phyloP scores from a whole-genome alignment of 2,888 invertebrate genomes.

The Drosophila meridionalis region DNA sequence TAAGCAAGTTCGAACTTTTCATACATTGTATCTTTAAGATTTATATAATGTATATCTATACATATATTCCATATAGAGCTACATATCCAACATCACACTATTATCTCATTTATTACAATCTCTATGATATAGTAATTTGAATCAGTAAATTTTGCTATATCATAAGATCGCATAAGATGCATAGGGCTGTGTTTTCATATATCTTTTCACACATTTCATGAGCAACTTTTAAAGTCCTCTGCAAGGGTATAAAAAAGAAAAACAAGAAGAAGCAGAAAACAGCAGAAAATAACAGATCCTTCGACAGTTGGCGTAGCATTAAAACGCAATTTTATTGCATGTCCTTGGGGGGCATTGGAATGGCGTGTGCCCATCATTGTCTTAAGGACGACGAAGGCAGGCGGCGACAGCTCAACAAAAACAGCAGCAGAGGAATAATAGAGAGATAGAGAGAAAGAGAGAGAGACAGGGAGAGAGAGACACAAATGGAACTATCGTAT shows the following conservation, averaged over 20 bases:
- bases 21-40: no score
- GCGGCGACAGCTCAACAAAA: slow-evolving; percentile 46
- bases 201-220: background rate
- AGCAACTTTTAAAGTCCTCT: background rate
- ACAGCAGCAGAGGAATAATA: slow-evolving; percentile 18
- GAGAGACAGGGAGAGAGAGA: background rate
- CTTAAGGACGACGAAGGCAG: slow-evolving; percentile 61
- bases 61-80: no score
- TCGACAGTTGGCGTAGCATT: slow-evolving; percentile 64
- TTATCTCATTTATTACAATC: no score
- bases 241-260: slow-evolving; percentile 12
- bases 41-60: no score
- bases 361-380: slow-evolving; percentile 62
- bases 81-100: no score
- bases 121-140: no score
- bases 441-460: slow-evolving; percentile 3
- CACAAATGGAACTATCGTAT: background rate
- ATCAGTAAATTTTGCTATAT: background rate
- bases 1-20: no score
- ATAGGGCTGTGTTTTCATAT: background rate
- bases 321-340: slow-evolving; percentile 78
- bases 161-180: background rate
- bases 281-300: slow-evolving; percentile 19
- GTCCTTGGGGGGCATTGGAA: slow-evolving; percentile 55
- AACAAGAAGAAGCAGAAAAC: background rate